Base-by-base conservation (phyloP, 2,888 invertebrate genomes). In the Cephus sareptanus region DNA sequence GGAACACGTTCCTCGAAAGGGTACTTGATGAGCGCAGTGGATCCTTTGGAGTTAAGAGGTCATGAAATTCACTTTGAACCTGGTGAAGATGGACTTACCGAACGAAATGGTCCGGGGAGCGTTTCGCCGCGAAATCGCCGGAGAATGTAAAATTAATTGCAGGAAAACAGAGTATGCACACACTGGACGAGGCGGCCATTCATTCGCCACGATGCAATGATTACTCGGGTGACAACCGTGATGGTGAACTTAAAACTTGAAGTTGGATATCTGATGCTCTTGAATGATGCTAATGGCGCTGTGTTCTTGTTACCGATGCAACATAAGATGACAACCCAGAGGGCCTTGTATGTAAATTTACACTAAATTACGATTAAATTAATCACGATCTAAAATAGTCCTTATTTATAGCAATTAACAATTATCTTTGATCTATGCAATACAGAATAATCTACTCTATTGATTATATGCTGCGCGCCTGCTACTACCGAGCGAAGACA, bases 71-170 rank as follows among this genome's bases (percentile, higher is more conserved):
- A 56, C 23, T 15, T 56, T 56, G 40, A 56, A 15, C 40, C 40
- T 56, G 2, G 40, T 56, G 9, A 56, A 56, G 34, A 74, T 75
- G 71, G 37, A 87, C 90, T 90, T 85, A 90, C 90, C 90, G 81
- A 84, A 82, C 85, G 77, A 81, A 83, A 82, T 79, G 75, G 81
- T 81, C 80, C 82, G 80, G 79, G 76, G 76, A 80, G 82, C 83
- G 81, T 85, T 86, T 85, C 82, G 85, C 84, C 79, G 81, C 81
- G 81, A 81, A 80, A 81, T 83, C 83, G 83, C 83, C 82, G 83
- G 84, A 84, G 84, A 85, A 87, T 82, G 87, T 85, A 89, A 89
- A 89, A 89, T 84, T 88, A 89, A 88, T 88, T 87, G 84, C 82
- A 84, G 85, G 85, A 86, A 89, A 89, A 89, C 85, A 89, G 86